Percentiles rank a stretch among this genome's conserved stretches.
Conservation (phyloP, 1,140 invertebrate species). For the Nylanderia fulva region DNA sequence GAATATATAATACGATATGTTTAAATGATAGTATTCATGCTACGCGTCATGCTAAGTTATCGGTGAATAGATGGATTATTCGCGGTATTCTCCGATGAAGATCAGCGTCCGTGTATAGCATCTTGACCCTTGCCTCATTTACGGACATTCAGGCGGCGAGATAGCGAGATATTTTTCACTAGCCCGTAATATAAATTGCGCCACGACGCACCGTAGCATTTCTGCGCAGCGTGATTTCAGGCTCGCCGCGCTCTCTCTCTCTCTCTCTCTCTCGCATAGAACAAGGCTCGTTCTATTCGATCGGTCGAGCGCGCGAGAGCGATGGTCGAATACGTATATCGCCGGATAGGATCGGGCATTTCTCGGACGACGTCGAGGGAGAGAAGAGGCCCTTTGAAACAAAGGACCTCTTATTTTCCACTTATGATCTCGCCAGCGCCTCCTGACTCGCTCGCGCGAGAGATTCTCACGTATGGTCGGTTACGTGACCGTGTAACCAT, state of each 20-base stretch:
- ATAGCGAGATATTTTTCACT: conserved; percentile 57
- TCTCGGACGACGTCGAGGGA: conserved; percentile 69
- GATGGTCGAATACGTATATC: conserved; percentile 67
- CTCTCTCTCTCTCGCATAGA: conserved; percentile 61
- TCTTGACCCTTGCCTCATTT: conserved; percentile 56
- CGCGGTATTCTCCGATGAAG: conserved; percentile 9
- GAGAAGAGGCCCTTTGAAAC: conserved; percentile 76
- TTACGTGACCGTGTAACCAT: conserved; percentile 77
- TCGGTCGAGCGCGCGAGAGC: conserved; percentile 31
- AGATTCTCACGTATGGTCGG: conserved; percentile 78
- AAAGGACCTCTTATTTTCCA: conserved; percentile 83
- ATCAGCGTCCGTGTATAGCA: conserved; percentile 35
- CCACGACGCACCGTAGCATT: conserved; percentile 20
- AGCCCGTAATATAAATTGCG: conserved; percentile 45
- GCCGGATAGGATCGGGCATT: conserved; percentile 73
- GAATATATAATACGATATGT: conserved; percentile 26
- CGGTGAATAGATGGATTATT: conserved; percentile 25
- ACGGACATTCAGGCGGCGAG: conserved; percentile 52
- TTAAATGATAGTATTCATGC: conserved; percentile 19
- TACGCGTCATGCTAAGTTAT: conserved; percentile 25
- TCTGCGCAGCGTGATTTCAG: conserved; percentile 57
- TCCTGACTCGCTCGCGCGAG: conserved; percentile 69
- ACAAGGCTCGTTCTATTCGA: conserved; percentile 71
- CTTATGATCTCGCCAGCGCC: conserved; percentile 76
- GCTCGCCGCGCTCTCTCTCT: conserved; percentile 46